Percentiles rank a stretch among this genome's conserved stretches.
Evolutionary conservation across 2,113 vertebrate genomes (phyloP).

Genomic region (Sinocyclocheilus anshuiensis): DNA sequence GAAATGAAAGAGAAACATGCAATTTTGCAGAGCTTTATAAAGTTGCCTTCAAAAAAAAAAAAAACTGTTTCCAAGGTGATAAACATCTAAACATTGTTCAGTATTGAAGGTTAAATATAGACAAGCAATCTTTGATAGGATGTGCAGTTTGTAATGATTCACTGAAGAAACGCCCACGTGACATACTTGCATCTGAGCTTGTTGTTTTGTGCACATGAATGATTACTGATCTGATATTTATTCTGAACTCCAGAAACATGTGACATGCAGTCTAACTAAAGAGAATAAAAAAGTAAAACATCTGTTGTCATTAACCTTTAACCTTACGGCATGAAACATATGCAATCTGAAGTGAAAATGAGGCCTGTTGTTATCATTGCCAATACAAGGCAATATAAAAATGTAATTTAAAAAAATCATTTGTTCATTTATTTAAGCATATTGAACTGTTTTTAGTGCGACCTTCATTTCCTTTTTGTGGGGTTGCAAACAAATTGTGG

Average conservation of each 20-base stretch:
- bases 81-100: neutral
- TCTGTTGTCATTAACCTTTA: constrained; percentile 8
- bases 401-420: neutral
- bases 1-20: neutral
- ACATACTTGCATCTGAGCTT: neutral
- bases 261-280: neutral
- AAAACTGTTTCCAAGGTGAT: constrained; percentile 22
- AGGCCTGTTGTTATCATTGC: neutral
- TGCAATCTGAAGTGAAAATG: neutral
- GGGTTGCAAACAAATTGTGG: neutral
- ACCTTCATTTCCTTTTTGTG: neutral
- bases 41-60: neutral
- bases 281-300: neutral
- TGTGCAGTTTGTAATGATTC: neutral
- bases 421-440: neutral
- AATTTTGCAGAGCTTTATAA: neutral
- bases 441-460: neutral
- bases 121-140: neutral
- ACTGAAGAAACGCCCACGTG: neutral
- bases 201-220: neutral
- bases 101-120: neutral
- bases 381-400: neutral
- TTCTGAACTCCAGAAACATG: neutral
- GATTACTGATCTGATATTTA: neutral
- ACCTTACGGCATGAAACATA: neutral